A percentile compares a stretch with the other conserved stretches of the same genome.
Conservation (phyloP, 2,888 invertebrate genomes). For the Euproctis similis region DNA sequence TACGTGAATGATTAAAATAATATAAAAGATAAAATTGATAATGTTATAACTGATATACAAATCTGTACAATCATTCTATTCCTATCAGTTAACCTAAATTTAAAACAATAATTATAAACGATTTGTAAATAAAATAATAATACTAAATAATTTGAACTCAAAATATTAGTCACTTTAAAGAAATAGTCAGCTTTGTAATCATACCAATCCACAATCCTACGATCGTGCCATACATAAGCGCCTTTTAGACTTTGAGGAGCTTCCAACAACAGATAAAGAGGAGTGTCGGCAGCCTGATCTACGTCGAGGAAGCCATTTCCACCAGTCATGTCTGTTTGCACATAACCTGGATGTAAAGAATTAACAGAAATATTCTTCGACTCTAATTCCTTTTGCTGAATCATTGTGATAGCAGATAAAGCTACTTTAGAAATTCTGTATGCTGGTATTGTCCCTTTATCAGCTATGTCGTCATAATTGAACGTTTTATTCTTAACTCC, state of each 20-base stretch:
- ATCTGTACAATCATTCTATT: no score
- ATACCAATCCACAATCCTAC: not conserved
- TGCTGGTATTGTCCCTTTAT: constrained; percentile 73
- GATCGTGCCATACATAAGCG: not conserved
- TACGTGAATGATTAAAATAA: no score
- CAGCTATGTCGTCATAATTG: constrained; percentile 34
- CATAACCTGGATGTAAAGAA: constrained; percentile 83
- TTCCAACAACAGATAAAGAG: constrained; percentile 40
- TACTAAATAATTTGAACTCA: no score
- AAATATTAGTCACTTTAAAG: no score
- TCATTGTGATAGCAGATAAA: constrained; percentile 45
- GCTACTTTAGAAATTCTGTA: constrained; percentile 84
- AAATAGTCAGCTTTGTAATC: not conserved
- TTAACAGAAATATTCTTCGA: constrained; percentile 76
- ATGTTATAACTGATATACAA: no score
- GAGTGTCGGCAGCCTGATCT: constrained; percentile 74
- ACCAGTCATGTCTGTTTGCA: constrained; percentile 84
- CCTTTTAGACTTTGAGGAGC: not conserved
- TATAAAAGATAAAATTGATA: no score
- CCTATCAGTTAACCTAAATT: no score
- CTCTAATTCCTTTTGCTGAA: constrained; percentile 78
- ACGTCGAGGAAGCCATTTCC: constrained; percentile 74
- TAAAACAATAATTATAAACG: no score
- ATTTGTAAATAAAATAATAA: no score
- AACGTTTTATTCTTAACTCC: constrained; percentile 34